Conservation (phyloP, 2,113 vertebrate species). For the Oryzias celebensis region DNA sequence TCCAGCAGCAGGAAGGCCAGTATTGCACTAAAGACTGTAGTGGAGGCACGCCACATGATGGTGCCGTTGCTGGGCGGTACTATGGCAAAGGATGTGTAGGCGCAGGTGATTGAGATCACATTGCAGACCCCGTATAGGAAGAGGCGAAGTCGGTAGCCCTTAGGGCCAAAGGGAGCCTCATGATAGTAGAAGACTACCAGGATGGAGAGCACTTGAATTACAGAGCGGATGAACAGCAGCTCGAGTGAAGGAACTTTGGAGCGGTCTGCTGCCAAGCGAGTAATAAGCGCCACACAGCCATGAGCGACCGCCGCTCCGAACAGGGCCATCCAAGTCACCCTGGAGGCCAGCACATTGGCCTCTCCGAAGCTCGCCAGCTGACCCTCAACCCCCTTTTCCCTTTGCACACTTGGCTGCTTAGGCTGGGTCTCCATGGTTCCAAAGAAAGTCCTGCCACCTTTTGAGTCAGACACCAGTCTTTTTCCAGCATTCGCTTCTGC, state of each 20-base stretch:
- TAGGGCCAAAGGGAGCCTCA: slow-evolving; percentile 93
- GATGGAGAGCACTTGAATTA: slow-evolving; percentile 92
- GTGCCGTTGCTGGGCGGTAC: slow-evolving; percentile 96
- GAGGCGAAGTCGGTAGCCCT: slow-evolving; percentile 88
- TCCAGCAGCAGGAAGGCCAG: slow-evolving; percentile 94
- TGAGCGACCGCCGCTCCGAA: slow-evolving; percentile 93
- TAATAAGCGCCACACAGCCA: slow-evolving; percentile 94
- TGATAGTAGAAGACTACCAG: slow-evolving; percentile 90
- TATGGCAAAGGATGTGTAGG: slow-evolving; percentile 97
- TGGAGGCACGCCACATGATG: slow-evolving; percentile 96
- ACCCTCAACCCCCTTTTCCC: slow-evolving; percentile 73
- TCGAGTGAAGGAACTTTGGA: slow-evolving; percentile 97
- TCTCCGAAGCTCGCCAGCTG: slow-evolving; percentile 85
- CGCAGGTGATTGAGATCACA: slow-evolving; percentile 97
- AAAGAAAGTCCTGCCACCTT: slow-evolving; percentile 86
- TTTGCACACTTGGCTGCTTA: slow-evolving; percentile 70
- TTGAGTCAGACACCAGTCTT: slow-evolving; percentile 81
- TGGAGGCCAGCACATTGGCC: slow-evolving; percentile 84
- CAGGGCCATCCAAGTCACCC: slow-evolving; percentile 90
- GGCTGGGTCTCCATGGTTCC: slow-evolving; percentile 84
- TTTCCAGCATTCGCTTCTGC: slow-evolving; percentile 87
- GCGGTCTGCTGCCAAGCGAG: slow-evolving; percentile 89
- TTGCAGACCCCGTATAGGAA: slow-evolving; percentile 97
- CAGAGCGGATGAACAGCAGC: slow-evolving; percentile 95
- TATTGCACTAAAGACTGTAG: slow-evolving; percentile 93